Base-by-base conservation (phyloP, 2,113 vertebrate genomes). In the Ictalurus punctatus region DNA sequence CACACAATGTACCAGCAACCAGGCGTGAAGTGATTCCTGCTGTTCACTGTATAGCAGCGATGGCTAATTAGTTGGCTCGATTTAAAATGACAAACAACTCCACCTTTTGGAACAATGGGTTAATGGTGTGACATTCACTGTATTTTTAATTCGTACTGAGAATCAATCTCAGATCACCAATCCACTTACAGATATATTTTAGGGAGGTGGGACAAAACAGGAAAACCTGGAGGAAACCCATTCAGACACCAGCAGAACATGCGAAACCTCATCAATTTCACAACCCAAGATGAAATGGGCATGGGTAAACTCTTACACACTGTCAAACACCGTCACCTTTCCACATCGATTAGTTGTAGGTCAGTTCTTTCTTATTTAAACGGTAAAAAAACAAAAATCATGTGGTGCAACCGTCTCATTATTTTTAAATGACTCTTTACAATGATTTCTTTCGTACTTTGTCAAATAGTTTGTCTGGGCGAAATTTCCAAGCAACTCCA, bases 51-150 rank as follows among this genome's bases (percentile, higher is more conserved):
- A 27, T n/a, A 67, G 30, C 61, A 56, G 85, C 56, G 30, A 86
- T 67, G 67, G 79, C 12, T 86, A 83, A 90, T 83, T 58, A 73
- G 67, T 78, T 34, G 54, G 85, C 56, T 85, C 44, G 56, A 58
- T 88, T 85, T 63, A 30, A 65, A 14, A 86, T 23, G 67, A 76
- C 52, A 90, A 86, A 88, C 78, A 85, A 76, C 87, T 67, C 86
- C 86, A 82, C 65, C 59, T 58, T 40, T 86, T 67, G 21, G 37
- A 73, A 8, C 6, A 21, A 73, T 73, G 2, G 30, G 34, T 37
- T 37, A 73, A 73, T 19, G 69, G 16, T 73, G 69, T 37, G 30
- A 34, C 16, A 34, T 71, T 71, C 34, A 30, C 34, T 17, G n/a
- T 21, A 44, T 76, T 21, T 73, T 19, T 76, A 16, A 76, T 76